Evolutionary conservation across 2,888 invertebrate genomes (phyloP).

Genomic region (Eilema caniola): DNA sequence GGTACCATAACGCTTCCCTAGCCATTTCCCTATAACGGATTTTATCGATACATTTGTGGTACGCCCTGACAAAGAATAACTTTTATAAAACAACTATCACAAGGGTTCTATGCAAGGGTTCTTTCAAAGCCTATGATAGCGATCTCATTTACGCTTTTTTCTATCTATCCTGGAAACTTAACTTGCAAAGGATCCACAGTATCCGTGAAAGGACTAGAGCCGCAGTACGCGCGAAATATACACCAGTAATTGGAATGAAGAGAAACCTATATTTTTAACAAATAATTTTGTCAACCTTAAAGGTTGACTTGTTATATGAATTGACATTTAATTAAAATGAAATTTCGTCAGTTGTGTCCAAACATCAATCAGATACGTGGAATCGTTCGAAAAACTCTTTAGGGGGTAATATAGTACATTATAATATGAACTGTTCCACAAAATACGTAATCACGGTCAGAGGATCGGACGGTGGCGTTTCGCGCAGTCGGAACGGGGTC

Average conservation of each 20-base stretch:
- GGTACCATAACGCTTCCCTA: too few species aligned
- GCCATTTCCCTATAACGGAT: too few species aligned
- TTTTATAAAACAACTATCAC: too few species aligned
- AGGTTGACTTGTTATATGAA: too few species aligned
- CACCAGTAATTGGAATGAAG: neutral
- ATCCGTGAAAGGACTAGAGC: too few species aligned
- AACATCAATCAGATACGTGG: conserved; percentile 10
- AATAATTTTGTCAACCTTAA: too few species aligned
- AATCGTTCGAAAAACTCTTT: conserved; percentile 23
- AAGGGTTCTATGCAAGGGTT: too few species aligned
- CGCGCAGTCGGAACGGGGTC: conserved; percentile 59
- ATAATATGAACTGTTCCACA: conserved; percentile 42
- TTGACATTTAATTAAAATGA: neutral
- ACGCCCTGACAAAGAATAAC: too few species aligned
- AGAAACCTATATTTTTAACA: neutral
- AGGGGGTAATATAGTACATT: conserved; percentile 21
- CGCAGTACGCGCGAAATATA: too few species aligned
- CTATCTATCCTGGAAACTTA: neutral
- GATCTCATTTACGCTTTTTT: neutral
- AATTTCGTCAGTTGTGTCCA: neutral
- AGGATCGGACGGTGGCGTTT: conserved; percentile 56
- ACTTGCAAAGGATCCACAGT: neutral
- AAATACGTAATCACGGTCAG: conserved; percentile 45
- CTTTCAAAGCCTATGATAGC: neutral
- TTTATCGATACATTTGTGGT: too few species aligned